Evolutionary conservation across 23 tunicate genomes (phyloP).

Genomic region (Phallusia fumigata): DNA sequence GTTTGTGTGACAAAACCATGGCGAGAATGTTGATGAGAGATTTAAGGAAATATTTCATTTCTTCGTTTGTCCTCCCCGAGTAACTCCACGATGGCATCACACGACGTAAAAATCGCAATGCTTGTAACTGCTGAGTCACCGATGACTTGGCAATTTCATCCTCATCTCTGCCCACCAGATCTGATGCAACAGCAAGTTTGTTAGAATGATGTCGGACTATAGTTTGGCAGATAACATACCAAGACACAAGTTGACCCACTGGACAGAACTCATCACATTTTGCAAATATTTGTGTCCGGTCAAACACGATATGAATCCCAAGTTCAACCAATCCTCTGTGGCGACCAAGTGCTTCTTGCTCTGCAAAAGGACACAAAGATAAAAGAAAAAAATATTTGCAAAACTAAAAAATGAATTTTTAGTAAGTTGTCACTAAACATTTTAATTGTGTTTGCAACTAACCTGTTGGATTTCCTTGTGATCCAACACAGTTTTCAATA

Average conservation of each 20-base stretch:
- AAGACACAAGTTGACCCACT: neutral
- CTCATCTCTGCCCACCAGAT: constrained; percentile 18
- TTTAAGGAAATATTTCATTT: constrained; percentile 7
- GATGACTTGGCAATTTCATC: constrained; percentile 1
- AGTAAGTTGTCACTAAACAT: neutral
- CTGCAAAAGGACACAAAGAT: neutral
- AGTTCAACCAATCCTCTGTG: neutral
- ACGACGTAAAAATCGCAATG: constrained; percentile 10
- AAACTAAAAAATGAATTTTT: no score
- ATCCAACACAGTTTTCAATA: neutral
- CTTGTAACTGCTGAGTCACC: constrained; percentile 42
- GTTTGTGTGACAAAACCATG: neutral
- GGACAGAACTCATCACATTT: neutral
- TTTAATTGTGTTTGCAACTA: neutral
- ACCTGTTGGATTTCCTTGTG: neutral
- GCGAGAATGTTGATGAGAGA: neutral
- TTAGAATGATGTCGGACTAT: no score
- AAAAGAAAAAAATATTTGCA: no score
- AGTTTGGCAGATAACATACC: neutral
- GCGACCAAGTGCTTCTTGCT: neutral
- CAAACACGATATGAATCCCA: neutral
- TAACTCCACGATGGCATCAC: constrained; percentile 26
- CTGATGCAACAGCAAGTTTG: constrained; percentile 23
- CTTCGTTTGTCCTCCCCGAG: neutral
- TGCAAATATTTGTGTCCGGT: neutral